Evolutionary conservation across 37 sponge, comb jelly and placozoan genomes (phyloP).

Genomic region (Beroe ovata): DNA sequence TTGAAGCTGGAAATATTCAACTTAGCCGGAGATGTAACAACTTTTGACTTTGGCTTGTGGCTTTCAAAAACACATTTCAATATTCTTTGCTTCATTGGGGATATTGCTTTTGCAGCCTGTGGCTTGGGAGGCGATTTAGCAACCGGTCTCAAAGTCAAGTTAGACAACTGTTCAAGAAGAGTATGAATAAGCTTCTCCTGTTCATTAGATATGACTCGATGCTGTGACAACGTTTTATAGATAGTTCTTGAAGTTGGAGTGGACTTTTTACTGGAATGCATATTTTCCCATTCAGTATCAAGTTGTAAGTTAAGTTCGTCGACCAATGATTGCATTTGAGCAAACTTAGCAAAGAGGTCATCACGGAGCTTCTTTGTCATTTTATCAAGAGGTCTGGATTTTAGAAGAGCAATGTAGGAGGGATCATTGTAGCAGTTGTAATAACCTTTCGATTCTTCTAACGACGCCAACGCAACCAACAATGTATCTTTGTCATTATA

Average conservation of each 20-base stretch:
- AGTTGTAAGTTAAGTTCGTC: constrained; percentile 53
- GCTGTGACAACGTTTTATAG: constrained; percentile 56
- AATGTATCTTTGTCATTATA: constrained; percentile 38
- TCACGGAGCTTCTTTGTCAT: constrained; percentile 30
- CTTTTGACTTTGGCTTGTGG: background rate
- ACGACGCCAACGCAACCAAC: constrained; percentile 19
- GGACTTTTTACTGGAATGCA: constrained; percentile 44
- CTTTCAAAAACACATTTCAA: constrained; percentile 12
- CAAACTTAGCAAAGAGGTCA: constrained; percentile 38
- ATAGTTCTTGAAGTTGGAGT: constrained; percentile 40
- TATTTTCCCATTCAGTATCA: constrained; percentile 64
- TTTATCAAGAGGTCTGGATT: constrained; percentile 46
- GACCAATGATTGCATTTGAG: constrained; percentile 36
- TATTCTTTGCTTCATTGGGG: constrained; percentile 40
- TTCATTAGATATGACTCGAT: constrained; percentile 24
- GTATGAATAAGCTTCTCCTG: constrained; percentile 45
- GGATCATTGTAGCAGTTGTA: constrained; percentile 62
- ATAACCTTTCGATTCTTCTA: constrained; percentile 37
- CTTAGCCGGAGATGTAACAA: constrained; percentile 62
- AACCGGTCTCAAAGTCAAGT: background rate
- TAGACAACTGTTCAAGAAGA: constrained; percentile 11
- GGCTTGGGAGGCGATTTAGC: background rate
- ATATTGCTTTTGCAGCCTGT: background rate
- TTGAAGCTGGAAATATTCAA: constrained; percentile 53
- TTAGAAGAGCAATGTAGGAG: constrained; percentile 47